A percentile compares a stretch with the other conserved stretches of the same genome.
Evolutionary conservation across 2,113 vertebrate species (phyloP).

Genomic region (Rhinopomastus cyanomelas): DNA sequence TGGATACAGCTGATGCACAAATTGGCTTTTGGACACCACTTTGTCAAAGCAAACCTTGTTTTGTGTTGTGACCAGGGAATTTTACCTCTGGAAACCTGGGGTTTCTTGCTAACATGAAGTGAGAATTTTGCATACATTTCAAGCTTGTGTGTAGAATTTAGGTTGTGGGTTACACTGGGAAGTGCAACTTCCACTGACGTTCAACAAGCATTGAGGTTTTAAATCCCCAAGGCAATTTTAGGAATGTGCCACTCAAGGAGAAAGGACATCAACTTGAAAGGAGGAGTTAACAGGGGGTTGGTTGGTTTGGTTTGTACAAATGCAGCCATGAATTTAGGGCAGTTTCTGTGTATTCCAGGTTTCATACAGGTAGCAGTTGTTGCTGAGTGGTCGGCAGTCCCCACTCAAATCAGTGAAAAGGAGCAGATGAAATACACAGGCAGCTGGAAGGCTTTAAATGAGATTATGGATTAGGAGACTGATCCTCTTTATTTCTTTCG

Average conservation of each 20-base stretch:
- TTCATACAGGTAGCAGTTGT: neutral
- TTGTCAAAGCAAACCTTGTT: neutral
- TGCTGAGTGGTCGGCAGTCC: neutral
- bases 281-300: neutral
- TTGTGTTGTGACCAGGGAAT: neutral
- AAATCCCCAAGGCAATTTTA: neutral
- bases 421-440: neutral
- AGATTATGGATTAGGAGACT: neutral
- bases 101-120: neutral
- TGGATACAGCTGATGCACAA: neutral
- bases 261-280: neutral
- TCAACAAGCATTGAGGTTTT: neutral
- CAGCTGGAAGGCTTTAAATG: neutral
- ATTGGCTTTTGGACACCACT: neutral
- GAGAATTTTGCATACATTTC: neutral
- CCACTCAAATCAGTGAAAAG: neutral
- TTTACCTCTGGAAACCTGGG: neutral
- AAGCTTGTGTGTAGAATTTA: neutral
- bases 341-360: neutral
- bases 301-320: conserved; percentile 6
- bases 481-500: neutral
- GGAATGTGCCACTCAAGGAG: neutral
- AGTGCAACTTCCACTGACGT: neutral
- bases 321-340: neutral
- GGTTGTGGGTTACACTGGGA: neutral